Conservation (phyloP, 1,140 invertebrate genomes). For the Neodiprion fabricii region DNA sequence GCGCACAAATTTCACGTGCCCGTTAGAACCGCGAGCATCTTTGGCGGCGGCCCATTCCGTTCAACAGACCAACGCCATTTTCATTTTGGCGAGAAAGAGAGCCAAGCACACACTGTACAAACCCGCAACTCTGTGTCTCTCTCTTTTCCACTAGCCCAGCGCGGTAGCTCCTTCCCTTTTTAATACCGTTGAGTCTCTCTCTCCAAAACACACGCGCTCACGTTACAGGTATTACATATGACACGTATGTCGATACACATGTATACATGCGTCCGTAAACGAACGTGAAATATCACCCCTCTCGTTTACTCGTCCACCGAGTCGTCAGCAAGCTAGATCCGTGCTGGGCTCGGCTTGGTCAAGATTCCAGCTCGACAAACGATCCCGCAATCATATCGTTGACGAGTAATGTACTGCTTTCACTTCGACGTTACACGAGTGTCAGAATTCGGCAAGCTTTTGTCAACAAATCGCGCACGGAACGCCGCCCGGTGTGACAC, state of each 20-base stretch:
- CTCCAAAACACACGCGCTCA: neutral
- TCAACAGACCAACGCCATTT: conserved; percentile 55
- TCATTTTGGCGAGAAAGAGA: conserved; percentile 39
- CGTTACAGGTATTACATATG: neutral
- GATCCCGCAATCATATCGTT: neutral
- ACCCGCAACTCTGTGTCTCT: neutral
- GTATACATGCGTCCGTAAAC: neutral
- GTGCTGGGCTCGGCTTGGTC: neutral
- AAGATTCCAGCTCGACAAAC: neutral
- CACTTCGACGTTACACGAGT: neutral
- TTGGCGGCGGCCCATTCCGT: conserved; percentile 35
- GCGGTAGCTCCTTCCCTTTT: neutral
- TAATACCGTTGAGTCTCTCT: neutral
- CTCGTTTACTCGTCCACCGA: neutral
- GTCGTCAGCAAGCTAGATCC: neutral
- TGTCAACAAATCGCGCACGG: neutral
- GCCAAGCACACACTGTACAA: neutral
- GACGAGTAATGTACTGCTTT: neutral
- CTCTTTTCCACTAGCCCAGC: neutral
- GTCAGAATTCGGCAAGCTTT: neutral
- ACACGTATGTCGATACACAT: neutral
- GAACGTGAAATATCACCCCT: neutral
- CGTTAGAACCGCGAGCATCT: conserved; percentile 34
- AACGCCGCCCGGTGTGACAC: conserved; percentile 6
- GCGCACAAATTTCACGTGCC: conserved; percentile 33